These are phyloP conservation scores for Anthonomus grandis DNA, from an alignment of 1,140 invertebrate genomes.

Conservation along the genomic window DNA sequence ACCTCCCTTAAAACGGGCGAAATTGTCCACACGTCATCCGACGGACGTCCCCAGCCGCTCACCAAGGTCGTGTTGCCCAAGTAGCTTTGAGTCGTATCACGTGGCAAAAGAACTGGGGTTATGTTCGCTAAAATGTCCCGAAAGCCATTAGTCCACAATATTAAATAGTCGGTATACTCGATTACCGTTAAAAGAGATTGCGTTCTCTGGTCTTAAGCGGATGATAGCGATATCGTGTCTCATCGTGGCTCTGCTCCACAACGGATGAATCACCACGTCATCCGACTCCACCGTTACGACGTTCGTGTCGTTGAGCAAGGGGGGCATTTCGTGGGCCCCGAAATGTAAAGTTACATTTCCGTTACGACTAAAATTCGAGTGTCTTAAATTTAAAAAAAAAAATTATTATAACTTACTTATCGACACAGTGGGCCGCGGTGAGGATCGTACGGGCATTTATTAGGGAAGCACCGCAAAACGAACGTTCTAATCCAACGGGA, in stretches of 20 bases:
- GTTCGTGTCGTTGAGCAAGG: neutral
- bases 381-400: neutral
- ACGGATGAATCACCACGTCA: slow-evolving; percentile 11
- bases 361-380: neutral
- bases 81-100: slow-evolving; percentile 33
- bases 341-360: slow-evolving; percentile 12
- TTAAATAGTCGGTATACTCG: neutral
- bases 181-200: slow-evolving; percentile 10
- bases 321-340: slow-evolving; percentile 12
- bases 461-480: slow-evolving; percentile 56
- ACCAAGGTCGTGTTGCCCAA: slow-evolving; percentile 40
- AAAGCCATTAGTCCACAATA: neutral
- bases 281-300: neutral
- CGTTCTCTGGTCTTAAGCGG: neutral
- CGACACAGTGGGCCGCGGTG: slow-evolving; percentile 58
- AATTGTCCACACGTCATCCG: slow-evolving; percentile 42
- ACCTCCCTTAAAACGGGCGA: slow-evolving; percentile 42
- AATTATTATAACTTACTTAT: neutral
- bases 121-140: slow-evolving; percentile 49
- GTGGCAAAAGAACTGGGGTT: slow-evolving; percentile 49
- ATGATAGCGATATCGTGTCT: slow-evolving; percentile 18
- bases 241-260: slow-evolving; percentile 13
- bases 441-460: slow-evolving; percentile 51
- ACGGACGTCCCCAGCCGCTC: slow-evolving; percentile 53
- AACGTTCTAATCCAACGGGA: neutral